These are phyloP conservation scores for Macropus fuliginosus DNA, from an alignment of 2,797 vertebrate genomes.

Conservation along the genomic window DNA sequence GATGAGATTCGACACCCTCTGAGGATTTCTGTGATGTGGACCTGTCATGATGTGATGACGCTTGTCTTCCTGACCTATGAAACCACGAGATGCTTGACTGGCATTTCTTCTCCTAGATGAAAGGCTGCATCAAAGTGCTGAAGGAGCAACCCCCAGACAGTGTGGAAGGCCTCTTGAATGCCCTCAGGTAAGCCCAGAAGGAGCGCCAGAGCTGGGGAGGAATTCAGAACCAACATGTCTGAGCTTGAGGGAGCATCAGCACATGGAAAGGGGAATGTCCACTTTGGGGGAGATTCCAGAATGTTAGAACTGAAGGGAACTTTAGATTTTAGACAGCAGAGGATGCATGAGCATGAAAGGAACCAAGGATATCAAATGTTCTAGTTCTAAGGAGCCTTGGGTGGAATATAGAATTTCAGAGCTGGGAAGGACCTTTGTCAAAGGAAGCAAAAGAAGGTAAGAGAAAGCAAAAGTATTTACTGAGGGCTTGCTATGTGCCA, in stretches of 20 bases:
- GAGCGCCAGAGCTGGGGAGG: neutral
- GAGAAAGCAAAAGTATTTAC: no score
- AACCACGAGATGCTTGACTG: neutral
- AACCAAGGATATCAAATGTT: neutral
- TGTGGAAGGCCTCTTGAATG: conserved; percentile 97
- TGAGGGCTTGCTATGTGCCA: no score
- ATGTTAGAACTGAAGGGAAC: neutral
- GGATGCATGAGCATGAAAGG: no score
- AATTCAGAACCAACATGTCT: neutral
- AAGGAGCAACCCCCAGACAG: conserved; percentile 97
- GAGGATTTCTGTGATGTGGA: neutral
- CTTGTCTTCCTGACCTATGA: neutral
- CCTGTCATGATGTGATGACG: no score
- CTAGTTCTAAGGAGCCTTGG: neutral
- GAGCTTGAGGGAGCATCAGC: neutral
- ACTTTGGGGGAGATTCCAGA: neutral
- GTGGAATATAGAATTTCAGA: no score
- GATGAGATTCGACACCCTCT: neutral
- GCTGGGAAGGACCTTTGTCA: no score
- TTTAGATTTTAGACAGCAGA: neutral
- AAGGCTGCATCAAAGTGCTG: conserved; percentile 95
- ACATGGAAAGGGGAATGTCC: no score
- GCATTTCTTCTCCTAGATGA: conserved; percentile 87
- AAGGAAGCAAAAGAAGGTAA: no score
- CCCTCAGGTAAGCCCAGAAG: conserved; percentile 92